Conservation (phyloP, 1,140 invertebrate genomes). For the Maconellicoccus hirsutus region DNA sequence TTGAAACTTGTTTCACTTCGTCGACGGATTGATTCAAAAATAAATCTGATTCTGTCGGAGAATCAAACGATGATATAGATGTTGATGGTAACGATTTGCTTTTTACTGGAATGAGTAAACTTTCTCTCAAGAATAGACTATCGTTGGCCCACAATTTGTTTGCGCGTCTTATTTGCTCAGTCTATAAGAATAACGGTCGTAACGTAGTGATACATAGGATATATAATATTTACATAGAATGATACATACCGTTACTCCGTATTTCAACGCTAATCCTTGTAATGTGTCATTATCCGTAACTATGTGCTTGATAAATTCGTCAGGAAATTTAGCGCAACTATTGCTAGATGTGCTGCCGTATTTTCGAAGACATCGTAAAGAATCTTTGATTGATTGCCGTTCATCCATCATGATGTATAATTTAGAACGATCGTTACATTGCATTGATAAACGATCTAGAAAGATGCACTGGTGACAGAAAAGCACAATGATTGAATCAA, state of each 20-base stretch:
- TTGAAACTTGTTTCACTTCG: conserved; percentile 11
- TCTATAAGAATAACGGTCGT: conserved; percentile 58
- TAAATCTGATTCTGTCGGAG: conserved; percentile 15
- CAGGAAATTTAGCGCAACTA: conserved; percentile 41
- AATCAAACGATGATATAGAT: conserved; percentile 16
- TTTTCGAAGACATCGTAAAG: conserved; percentile 67
- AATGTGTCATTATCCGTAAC: conserved; percentile 74
- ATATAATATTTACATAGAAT: no score
- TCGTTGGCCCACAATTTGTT: conserved; percentile 81
- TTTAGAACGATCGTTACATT: not conserved
- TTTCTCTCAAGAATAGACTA: conserved; percentile 45
- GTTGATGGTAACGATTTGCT: conserved; percentile 16
- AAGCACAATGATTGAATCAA: not conserved
- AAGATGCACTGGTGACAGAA: not conserved
- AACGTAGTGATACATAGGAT: no score
- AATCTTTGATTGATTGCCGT: conserved; percentile 68
- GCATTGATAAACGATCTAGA: not conserved
- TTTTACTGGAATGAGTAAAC: conserved; percentile 29
- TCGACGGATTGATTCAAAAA: conserved; percentile 23
- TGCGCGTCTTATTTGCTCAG: conserved; percentile 75
- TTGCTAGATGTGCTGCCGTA: conserved; percentile 74
- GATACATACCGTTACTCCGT: conserved; percentile 81
- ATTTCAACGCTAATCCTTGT: conserved; percentile 82
- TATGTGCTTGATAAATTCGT: conserved; percentile 59
- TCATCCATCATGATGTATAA: conserved; percentile 37